Evolutionary conservation across 2,888 invertebrate genomes (phyloP), one percentile per base, ranked within the genome.

Genomic region (Fragum whitleyi): DNA sequence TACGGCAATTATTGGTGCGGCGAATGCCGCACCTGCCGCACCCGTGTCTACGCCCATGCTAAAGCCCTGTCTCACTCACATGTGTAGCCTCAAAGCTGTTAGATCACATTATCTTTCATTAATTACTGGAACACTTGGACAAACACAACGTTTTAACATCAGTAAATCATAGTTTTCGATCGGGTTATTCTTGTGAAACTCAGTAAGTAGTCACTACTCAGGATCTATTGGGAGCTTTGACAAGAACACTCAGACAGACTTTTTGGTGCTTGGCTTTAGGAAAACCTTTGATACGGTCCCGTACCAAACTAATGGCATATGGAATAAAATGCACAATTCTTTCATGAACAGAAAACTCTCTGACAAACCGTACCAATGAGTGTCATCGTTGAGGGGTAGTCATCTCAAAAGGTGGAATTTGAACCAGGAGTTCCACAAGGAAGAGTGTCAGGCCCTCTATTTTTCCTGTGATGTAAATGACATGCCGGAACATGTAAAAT

Each of bases 151-250:
- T 77, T 16, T 36, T 74, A 0, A 32, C 57, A 23, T n/a, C 47
- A 21, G 21, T 59, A 11, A 74, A 77, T 57, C 81, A 77, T 67
- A 77, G 81, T 7, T 81, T 80, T 42, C 19, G 80, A 2, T 62
- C 26, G 9, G n/a, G 29, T 2, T 16, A 69, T 0, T 77, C 74
- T n/a, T 81, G 81, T 59, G 77, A 73, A 59, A 74, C 81, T 21
- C 81, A 81, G 29, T 69, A 77, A 19, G 28, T 73, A 16, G 69
- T 73, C 39, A 68, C 61, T 36, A 21, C 39, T 2, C 14, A 73
- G 19, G 62, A 73, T 29, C 28, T 73, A n/a, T 9, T 16, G 2
- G 21, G 11, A n/a, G 55, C 53, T 19, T 16, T 11, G 59, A 57
- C 21, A 23, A 21, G 3, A 23, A 42, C 11, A 59, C 21, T 21